A percentile compares a stretch with the other conserved stretches of the same genome.
These are phyloP conservation scores for Phaenicophaeus curvirostris DNA, from an alignment of 2,797 vertebrate genomes.

Conservation along the genomic window DNA sequence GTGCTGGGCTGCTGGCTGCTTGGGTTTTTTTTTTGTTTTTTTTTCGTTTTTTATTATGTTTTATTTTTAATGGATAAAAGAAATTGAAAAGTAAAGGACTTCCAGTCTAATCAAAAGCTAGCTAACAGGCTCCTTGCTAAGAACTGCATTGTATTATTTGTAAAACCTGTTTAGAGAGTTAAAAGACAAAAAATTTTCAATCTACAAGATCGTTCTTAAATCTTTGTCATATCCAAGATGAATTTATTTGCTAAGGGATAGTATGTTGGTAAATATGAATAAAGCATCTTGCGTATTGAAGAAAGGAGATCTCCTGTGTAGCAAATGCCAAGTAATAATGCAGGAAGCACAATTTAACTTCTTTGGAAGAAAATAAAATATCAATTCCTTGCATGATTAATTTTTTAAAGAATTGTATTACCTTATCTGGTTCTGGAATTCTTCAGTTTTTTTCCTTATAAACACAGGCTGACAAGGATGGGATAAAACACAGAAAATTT, in stretches of 20 bases:
- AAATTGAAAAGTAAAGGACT: constrained; percentile 13
- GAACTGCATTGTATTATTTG: neutral
- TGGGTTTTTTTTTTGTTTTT: too few species aligned
- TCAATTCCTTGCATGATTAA: neutral
- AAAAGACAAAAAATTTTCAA: neutral
- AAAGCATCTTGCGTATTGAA: neutral
- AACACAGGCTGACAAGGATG: neutral
- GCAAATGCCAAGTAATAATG: neutral
- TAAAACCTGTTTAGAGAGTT: neutral
- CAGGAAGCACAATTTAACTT: neutral
- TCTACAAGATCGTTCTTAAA: neutral
- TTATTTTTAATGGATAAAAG: constrained; percentile 21
- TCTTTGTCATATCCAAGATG: neutral
- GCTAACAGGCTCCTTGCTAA: neutral
- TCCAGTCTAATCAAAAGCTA: neutral
- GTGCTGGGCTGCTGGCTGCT: neutral
- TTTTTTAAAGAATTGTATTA: neutral
- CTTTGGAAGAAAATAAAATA: neutral
- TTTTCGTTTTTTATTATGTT: neutral
- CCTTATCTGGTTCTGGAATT: neutral
- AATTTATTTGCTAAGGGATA: neutral
- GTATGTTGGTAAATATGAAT: neutral
- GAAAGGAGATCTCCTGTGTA: neutral
- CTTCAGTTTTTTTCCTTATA: neutral
- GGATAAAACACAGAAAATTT: neutral